phyloP scores from a whole-genome alignment of 2,797 vertebrate genomes.

The Rhinoraja longicauda region DNA sequence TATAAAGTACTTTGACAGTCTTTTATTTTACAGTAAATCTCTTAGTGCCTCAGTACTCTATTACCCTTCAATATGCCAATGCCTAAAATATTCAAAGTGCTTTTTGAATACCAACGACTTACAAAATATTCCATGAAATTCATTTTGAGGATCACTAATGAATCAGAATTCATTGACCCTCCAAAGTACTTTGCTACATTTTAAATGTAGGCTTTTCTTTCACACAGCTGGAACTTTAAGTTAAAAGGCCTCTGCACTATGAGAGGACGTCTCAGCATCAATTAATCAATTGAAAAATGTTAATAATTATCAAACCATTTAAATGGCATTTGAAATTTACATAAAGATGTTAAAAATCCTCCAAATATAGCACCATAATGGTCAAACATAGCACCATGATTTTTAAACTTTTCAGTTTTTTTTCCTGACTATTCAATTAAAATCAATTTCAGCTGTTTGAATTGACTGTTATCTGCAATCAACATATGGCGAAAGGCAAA shows the following conservation, averaged over 20 bases:
- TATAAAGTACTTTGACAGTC: constrained; percentile 57
- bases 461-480: constrained; percentile 12
- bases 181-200: constrained; percentile 55
- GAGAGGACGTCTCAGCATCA: constrained; percentile 49
- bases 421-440: constrained; percentile 58
- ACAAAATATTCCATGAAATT: constrained; percentile 52
- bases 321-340: constrained; percentile 36
- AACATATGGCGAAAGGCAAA: constrained; percentile 52
- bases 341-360: constrained; percentile 37
- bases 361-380: constrained; percentile 35
- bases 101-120: constrained; percentile 67
- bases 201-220: constrained; percentile 56
- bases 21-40: constrained; percentile 59
- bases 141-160: constrained; percentile 57
- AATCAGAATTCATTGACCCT: constrained; percentile 57
- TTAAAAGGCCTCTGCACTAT: constrained; percentile 41
- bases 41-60: constrained; percentile 59
- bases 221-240: constrained; percentile 47
- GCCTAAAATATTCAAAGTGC: constrained; percentile 71
- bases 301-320: constrained; percentile 35
- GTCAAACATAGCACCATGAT: constrained; percentile 76
- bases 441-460: constrained; percentile 42
- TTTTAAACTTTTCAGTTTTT: constrained; percentile 70
- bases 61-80: constrained; percentile 64
- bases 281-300: constrained; percentile 22